A percentile compares a stretch with the other conserved stretches of the same genome.
Conservation (phyloP, 2,113 vertebrate species). For the Girardinichthys multiradiatus region DNA sequence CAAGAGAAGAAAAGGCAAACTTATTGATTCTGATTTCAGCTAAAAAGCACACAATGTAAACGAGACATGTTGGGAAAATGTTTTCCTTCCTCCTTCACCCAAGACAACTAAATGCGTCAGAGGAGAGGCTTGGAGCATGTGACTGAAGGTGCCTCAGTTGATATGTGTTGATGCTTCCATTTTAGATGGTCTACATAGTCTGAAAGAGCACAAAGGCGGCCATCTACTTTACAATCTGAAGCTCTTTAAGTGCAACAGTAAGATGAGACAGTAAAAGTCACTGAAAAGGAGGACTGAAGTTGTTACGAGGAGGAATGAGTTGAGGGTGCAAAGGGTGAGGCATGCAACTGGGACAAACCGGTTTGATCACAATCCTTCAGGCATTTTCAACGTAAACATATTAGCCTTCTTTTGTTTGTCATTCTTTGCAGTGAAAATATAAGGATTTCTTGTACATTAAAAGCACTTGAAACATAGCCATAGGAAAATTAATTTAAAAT, state of each 20-base stretch:
- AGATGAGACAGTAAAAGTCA: constrained; percentile 30
- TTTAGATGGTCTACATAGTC: not conserved
- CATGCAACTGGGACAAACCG: constrained; percentile 24
- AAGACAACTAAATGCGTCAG: constrained; percentile 1
- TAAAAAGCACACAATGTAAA: not conserved
- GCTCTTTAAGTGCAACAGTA: not conserved
- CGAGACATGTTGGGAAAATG: not conserved
- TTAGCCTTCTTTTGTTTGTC: not conserved
- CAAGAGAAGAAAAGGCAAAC: too few relatives aligned
- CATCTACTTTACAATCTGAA: not conserved
- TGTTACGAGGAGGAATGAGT: constrained; percentile 5
- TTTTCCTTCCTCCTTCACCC: not conserved
- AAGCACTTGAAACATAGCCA: not conserved
- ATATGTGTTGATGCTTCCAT: not conserved
- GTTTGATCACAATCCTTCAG: constrained; percentile 29
- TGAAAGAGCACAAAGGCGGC: not conserved
- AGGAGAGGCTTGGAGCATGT: not conserved
- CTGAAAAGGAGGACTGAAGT: constrained; percentile 29
- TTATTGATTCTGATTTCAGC: too few relatives aligned
- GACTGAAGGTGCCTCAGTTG: constrained; percentile 9
- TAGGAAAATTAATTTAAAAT: not conserved
- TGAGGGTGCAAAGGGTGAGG: constrained; percentile 13
- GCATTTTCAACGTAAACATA: not conserved
- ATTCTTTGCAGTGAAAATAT: not conserved
- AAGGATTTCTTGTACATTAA: not conserved